Evolutionary conservation across 1,140 invertebrate species (phyloP), one percentile per base, ranked within the genome.

Genomic region (Papilio dardanus): DNA sequence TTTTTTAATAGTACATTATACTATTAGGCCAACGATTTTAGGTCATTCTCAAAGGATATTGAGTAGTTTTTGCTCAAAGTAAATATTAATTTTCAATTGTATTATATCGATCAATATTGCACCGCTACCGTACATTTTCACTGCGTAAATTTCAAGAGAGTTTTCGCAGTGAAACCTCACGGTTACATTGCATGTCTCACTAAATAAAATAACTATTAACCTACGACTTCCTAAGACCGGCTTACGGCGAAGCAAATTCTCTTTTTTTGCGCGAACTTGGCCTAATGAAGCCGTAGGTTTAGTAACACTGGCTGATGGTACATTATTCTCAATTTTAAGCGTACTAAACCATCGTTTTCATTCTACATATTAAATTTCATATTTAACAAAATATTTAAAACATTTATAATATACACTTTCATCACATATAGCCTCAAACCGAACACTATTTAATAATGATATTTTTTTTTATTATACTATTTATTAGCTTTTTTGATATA

Each of bases 11-110:
- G 24, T 58, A 28, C 24, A 28, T 62, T 62, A 28, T 46, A 5
- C n/a, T 24, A 21, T 62, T 62, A 62, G 54, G 54, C 54, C 54
- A 62, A 62, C 3, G 21, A n/a, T 54, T 54, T 24, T 62, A 62
- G 54, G 54, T 62, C 24, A 24, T 62, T 28, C 24, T 62, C 0
- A 28, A 62, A 62, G 6, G 6, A 46, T 19, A n/a, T 19, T 7
- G 16, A 46, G 42, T 7, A 46, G n/a, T n/a, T 46, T 46, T 46
- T 19, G n/a, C n/a, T 7, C 42, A 7, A 19, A 4, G 40, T 42
- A n/a, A 42, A 42, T 37, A 37, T 35, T 40, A 42, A n/a, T n/a
- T 46, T 7, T 46, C n/a, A 46, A 46, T 46, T 16, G n/a, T n/a
- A n/a, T n/a, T 37, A 37, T 2, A 10, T 37, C 12, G 35, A 2